Conservation (phyloP, 1,140 invertebrate species). For the Bombus waltoni region DNA sequence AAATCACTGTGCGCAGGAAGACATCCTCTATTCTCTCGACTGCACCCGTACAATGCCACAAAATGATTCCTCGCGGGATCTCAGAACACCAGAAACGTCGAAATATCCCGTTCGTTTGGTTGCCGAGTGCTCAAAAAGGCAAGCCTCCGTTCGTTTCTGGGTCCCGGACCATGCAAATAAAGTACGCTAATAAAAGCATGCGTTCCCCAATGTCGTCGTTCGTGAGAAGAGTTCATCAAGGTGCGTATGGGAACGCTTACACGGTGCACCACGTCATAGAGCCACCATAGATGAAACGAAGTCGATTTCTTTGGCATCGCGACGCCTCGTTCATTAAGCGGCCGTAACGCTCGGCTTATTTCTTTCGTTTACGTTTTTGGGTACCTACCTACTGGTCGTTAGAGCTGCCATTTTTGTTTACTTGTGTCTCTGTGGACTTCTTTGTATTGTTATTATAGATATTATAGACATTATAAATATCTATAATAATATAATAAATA, state of each 20-base stretch:
- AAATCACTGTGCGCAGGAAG: not conserved
- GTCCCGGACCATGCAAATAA: not conserved
- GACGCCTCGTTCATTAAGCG: not conserved
- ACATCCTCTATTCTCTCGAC: not conserved
- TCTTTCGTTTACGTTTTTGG: not conserved
- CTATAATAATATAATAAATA: too few species aligned
- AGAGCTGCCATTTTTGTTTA: not conserved
- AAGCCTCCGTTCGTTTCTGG: not conserved
- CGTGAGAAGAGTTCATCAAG: slow-evolving; percentile 10
- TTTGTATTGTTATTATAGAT: not conserved
- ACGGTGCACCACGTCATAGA: not conserved
- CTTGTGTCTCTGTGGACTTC: not conserved
- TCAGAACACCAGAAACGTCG: not conserved
- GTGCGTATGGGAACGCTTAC: too few species aligned
- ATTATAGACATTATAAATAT: too few species aligned
- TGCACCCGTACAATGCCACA: not conserved
- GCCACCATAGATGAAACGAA: not conserved
- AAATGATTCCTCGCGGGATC: not conserved
- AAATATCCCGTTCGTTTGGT: not conserved
- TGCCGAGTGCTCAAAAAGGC: too few species aligned
- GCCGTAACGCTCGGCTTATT: not conserved
- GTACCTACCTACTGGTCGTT: not conserved
- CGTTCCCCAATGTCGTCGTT: not conserved
- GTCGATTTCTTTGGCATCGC: not conserved
- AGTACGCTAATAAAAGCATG: not conserved